phyloP scores from a whole-genome alignment of 2,888 invertebrate genomes.

The Netelia inedita region DNA sequence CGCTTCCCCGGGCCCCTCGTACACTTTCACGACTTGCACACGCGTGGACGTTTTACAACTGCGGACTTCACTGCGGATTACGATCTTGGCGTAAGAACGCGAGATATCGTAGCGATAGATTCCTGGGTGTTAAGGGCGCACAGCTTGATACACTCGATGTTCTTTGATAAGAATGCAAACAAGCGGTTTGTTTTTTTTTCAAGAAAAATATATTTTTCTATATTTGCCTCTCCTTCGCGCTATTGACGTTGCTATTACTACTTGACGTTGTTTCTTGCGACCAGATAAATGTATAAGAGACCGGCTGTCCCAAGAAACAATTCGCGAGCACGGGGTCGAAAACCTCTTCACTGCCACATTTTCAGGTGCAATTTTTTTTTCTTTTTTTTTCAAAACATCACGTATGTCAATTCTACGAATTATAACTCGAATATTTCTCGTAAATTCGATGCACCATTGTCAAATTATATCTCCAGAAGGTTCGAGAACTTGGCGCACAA shows the following conservation, averaged over 20 bases:
- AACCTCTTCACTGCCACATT: conserved; percentile 38
- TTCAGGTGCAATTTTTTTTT: no score
- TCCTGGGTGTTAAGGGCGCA: neutral
- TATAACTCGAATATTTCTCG: neutral
- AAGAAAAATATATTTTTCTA: neutral
- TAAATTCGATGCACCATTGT: conserved; percentile 2
- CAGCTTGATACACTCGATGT: neutral
- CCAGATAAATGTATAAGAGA: neutral
- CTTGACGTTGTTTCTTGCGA: neutral
- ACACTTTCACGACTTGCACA: conserved; percentile 31
- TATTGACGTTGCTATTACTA: neutral
- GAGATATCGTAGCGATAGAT: conserved; percentile 4
- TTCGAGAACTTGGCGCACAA: no score
- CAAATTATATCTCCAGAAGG: neutral
- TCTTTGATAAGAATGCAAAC: neutral
- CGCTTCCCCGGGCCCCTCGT: conserved; percentile 28
- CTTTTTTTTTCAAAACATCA: neutral
- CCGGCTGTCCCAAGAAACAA: conserved; percentile 1
- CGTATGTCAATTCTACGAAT: neutral
- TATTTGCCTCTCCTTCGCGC: neutral
- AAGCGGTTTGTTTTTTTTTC: neutral
- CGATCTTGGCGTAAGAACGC: conserved; percentile 8
- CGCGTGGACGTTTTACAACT: conserved; percentile 70
- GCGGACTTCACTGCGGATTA: conserved; percentile 70
- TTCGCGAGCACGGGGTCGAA: conserved; percentile 34